phyloP scores from a whole-genome alignment of 2,888 invertebrate genomes.

The Crioceris asparagi region DNA sequence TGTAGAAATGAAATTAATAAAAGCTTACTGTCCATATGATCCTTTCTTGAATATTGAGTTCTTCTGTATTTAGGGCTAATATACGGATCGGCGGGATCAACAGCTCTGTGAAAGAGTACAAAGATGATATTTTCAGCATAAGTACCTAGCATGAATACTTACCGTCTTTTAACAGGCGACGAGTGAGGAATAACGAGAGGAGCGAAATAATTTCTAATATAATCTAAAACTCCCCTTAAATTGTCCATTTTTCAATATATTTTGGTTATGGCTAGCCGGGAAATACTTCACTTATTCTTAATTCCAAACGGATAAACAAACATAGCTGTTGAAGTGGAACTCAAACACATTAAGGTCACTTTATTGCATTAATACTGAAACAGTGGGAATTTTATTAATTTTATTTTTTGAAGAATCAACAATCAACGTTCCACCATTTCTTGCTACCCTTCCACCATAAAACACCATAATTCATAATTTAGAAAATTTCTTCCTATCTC shows the following conservation, averaged over 20 bases:
- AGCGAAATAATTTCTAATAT: conserved; percentile 18
- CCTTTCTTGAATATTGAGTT: conserved; percentile 14
- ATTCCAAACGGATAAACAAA: too few relatives aligned
- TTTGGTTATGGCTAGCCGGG: conserved; percentile 10
- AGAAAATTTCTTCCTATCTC: too few relatives aligned
- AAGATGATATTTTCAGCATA: conserved; percentile 1
- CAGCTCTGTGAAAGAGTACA: conserved; percentile 14
- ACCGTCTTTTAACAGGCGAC: conserved; percentile 21
- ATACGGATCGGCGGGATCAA: conserved; percentile 10
- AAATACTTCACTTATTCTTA: too few relatives aligned
- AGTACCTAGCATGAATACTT: conserved; percentile 3
- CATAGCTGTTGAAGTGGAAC: too few relatives aligned
- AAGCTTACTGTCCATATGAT: conserved; percentile 15
- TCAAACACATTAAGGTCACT: too few relatives aligned
- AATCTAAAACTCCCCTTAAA: conserved; percentile 14
- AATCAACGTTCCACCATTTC: too few relatives aligned
- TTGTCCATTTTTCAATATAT: conserved; percentile 13
- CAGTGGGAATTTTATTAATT: too few relatives aligned
- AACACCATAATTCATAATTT: too few relatives aligned
- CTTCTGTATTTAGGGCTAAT: conserved; percentile 20
- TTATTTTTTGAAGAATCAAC: too few relatives aligned
- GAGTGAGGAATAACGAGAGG: too few relatives aligned
- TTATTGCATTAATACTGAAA: too few relatives aligned
- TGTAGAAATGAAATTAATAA: conserved; percentile 11
- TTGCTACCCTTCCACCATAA: too few relatives aligned